Evolutionary conservation across 2,113 vertebrate species (phyloP).

Genomic region (Pollachius pollachius): DNA sequence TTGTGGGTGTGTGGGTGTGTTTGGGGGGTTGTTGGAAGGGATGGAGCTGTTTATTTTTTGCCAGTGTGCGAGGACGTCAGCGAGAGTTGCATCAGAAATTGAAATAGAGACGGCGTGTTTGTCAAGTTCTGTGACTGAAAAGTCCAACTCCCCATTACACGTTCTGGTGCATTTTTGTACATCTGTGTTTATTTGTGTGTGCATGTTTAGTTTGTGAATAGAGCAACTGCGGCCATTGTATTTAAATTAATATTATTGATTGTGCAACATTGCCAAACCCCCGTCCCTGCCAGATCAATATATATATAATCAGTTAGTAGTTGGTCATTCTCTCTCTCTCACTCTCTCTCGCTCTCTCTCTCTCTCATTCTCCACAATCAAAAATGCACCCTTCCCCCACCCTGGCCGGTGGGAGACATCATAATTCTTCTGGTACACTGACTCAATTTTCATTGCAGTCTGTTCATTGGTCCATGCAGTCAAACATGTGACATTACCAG

Average conservation of each 20-base stretch:
- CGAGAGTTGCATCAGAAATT: conserved; percentile 71
- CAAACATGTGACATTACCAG: conserved; percentile 55
- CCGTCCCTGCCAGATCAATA: conserved; percentile 35
- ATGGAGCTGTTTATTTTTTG: conserved; percentile 54
- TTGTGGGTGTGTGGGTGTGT: not conserved
- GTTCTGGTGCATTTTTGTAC: conserved; percentile 31
- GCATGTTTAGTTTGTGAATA: conserved; percentile 51
- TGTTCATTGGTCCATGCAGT: conserved; percentile 42
- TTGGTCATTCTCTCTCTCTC: too few species aligned
- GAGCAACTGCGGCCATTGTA: conserved; percentile 59
- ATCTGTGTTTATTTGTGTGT: conserved; percentile 24
- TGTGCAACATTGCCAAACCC: conserved; percentile 31
- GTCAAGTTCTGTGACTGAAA: conserved; percentile 68
- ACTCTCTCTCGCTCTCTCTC: conserved; percentile 35
- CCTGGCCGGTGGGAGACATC: conserved; percentile 56
- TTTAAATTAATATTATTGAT: conserved; percentile 53
- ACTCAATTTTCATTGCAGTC: conserved; percentile 57
- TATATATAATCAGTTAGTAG: too few species aligned
- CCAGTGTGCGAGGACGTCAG: conserved; percentile 60
- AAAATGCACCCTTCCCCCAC: conserved; percentile 47
- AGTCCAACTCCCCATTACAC: conserved; percentile 49
- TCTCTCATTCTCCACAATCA: conserved; percentile 32
- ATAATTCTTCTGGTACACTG: conserved; percentile 65
- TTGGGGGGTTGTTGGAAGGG: conserved; percentile 2
- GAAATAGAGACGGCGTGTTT: conserved; percentile 69